These are phyloP conservation scores for Alethe castanea DNA, from an alignment of 2,113 vertebrate species.

Conservation along the genomic window DNA sequence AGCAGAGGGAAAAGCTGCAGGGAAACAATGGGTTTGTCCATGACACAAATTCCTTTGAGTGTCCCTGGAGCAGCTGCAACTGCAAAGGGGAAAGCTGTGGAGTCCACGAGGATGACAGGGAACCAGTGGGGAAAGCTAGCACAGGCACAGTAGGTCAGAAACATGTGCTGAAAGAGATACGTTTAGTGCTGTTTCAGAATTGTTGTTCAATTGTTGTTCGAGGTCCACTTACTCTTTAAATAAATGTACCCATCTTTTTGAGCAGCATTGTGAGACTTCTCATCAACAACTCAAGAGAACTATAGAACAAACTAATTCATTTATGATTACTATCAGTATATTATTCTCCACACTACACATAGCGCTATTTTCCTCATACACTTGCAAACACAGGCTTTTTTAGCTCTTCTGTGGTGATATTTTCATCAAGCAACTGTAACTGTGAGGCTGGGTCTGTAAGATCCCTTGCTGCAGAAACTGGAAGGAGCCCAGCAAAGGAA, in stretches of 20 bases:
- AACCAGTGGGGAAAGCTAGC: background rate
- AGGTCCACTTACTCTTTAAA: background rate
- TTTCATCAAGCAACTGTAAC: background rate
- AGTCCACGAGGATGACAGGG: background rate
- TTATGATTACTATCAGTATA: background rate
- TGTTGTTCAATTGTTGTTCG: background rate
- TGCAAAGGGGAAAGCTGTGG: background rate
- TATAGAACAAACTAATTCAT: background rate
- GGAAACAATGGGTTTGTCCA: background rate
- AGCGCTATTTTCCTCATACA: background rate
- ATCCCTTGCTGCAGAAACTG: background rate
- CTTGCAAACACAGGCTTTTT: background rate
- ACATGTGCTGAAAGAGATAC: background rate
- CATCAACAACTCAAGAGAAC: background rate
- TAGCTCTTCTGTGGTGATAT: background rate
- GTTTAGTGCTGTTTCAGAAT: background rate
- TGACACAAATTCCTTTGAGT: accelerated
- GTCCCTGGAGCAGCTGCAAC: background rate
- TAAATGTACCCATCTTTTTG: background rate
- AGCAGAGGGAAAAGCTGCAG: background rate
- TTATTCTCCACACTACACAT: accelerated
- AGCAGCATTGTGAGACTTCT: background rate
- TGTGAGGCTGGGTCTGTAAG: background rate
- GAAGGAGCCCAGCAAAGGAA: background rate
- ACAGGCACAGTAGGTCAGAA: background rate